Evolutionary conservation across 2,113 vertebrate species (phyloP).

Genomic region (Lepus europaeus): DNA sequence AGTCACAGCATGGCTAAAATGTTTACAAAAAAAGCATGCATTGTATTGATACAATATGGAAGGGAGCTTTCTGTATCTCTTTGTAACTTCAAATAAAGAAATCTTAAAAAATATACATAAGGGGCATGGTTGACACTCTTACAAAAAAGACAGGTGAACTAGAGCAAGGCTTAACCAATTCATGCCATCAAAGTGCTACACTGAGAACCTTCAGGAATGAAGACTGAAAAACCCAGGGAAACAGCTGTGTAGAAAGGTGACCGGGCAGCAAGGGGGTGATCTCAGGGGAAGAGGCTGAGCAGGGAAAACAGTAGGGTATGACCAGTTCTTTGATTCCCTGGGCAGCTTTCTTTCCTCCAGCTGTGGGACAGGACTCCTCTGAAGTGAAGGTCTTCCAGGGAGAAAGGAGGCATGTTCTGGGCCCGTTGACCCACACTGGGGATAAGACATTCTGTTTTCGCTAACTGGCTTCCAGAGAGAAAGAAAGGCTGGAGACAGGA

Average conservation of each 20-base stretch:
- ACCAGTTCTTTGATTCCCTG: neutral
- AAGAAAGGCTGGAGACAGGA: neutral
- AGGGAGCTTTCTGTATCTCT: neutral
- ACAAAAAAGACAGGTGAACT: neutral
- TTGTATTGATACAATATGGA: neutral
- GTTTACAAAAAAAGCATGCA: fast-evolving
- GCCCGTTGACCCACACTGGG: too few species aligned
- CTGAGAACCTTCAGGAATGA: neutral
- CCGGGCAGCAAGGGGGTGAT: too few species aligned
- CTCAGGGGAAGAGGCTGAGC: too few species aligned
- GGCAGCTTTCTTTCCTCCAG: neutral
- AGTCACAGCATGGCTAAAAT: too few species aligned
- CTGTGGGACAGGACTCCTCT: neutral
- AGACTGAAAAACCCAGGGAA: neutral
- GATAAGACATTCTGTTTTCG: neutral
- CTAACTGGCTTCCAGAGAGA: too few species aligned
- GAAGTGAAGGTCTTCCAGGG: neutral
- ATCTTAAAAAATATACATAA: neutral
- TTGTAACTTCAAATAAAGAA: too few species aligned
- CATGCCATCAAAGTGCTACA: neutral
- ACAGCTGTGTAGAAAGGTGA: neutral
- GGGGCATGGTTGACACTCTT: neutral
- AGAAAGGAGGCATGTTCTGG: neutral
- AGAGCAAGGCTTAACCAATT: neutral
- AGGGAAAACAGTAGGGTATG: neutral